Evolutionary conservation across 2,888 invertebrate species (phyloP).

Genomic region (Polyommatus icarus): DNA sequence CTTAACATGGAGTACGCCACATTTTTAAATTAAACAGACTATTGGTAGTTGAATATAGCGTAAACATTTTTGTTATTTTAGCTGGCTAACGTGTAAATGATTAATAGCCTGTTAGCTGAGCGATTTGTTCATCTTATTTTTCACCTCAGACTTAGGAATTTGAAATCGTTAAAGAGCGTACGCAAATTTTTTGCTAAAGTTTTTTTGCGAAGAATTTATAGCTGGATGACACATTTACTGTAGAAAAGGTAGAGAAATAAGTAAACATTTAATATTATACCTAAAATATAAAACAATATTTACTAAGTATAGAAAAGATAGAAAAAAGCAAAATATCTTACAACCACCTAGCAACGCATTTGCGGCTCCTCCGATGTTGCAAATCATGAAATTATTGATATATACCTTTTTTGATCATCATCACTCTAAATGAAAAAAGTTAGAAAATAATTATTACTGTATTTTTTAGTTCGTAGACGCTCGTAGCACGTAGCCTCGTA

Average conservation of each 20-base stretch:
- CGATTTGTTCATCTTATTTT: slow-evolving; percentile 8
- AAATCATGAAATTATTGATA: too few relatives aligned
- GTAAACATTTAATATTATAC: too few relatives aligned
- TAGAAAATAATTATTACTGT: too few relatives aligned
- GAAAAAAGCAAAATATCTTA: neutral
- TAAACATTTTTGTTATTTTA: neutral
- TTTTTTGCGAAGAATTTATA: neutral
- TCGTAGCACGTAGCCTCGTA: neutral
- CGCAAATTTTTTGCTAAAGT: neutral
- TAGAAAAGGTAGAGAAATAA: too few relatives aligned
- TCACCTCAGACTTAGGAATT: neutral
- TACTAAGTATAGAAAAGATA: neutral
- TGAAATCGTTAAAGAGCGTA: neutral
- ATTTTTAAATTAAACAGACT: neutral
- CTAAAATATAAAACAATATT: too few relatives aligned
- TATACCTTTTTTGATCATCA: too few relatives aligned
- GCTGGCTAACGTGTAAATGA: slow-evolving; percentile 4
- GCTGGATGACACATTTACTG: neutral
- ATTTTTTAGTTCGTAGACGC: neutral
- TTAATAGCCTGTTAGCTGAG: neutral
- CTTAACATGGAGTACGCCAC: neutral
- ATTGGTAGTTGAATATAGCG: neutral
- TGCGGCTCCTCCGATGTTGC: too few relatives aligned
- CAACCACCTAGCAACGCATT: too few relatives aligned
- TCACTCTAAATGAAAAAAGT: too few relatives aligned